Evolutionary conservation across 2,888 invertebrate genomes (phyloP), one percentile per base, ranked within the genome.

Genomic region (Glyphotaelius pellucidus): DNA sequence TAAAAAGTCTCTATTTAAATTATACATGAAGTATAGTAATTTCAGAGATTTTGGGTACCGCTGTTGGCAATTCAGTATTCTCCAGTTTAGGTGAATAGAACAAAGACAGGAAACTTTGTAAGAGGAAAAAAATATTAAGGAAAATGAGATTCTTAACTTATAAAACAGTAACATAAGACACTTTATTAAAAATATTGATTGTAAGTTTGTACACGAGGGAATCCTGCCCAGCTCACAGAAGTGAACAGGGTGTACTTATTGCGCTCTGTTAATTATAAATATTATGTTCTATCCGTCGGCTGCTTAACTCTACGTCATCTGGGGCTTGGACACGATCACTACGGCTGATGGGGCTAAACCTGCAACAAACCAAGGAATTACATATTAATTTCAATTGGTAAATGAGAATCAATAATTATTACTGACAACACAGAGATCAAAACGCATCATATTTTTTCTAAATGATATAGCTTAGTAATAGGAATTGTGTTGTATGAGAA

Each of bases 341-440:
- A 98, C 98, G 90, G 98, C 98, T 80, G 98, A 97, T 42, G 98
- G 98, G 89, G 98, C 98, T 94, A 98, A 95, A 94, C 98, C 98
- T 97, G 96, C 85, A 96, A 86, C 85, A 2, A 80, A 80, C 12
- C 31, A 81, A 81, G 2, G n/a, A 67, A 67, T 9, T 1, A 25
- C 25, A 25, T 25, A 67, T 67, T 67, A 7, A 25, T 67, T 67
- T 67, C 7, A 67, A 67, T 67, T 67, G 67, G 67, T 67, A 67
- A 67, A 67, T 67, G 19, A 67, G 7, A 15, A 52, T 47, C 15
- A 47, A 14, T 52, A 52, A 14, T 15, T 15, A 52, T 52, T 4
- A 15, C 15, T 15, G 15, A 52, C 52, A 52, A 19, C 47, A 3
- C 52, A 5, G 52, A 67, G 67, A 67, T 19, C 67, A 67, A 67